A percentile compares a stretch with the other conserved stretches of the same genome.
Conservation (phyloP, 2,113 vertebrate species). For the Mormyrus lacerda region DNA sequence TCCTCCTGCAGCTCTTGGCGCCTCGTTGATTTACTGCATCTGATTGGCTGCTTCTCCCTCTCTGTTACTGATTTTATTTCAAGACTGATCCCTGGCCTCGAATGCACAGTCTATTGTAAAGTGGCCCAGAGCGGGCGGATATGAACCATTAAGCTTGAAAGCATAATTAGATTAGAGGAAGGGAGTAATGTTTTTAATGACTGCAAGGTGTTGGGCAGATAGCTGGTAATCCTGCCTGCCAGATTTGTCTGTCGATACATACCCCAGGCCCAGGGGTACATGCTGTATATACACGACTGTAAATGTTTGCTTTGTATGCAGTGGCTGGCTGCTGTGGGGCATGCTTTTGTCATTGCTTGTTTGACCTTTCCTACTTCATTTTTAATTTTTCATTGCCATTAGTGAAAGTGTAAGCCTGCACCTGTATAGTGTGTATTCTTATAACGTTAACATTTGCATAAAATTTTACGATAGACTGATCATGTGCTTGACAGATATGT, state of each 20-base stretch:
- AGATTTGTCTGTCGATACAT: slow-evolving; percentile 1
- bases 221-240: slow-evolving; percentile 4
- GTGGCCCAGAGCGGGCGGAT: slow-evolving; percentile 8
- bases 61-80: slow-evolving; percentile 4
- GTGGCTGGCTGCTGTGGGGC: background rate
- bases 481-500: background rate
- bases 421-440: background rate
- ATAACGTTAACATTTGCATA: background rate
- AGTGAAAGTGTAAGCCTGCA: background rate
- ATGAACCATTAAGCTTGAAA: slow-evolving; percentile 11
- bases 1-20: background rate
- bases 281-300: background rate
- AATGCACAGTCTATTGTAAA: background rate
- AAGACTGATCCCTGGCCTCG: background rate
- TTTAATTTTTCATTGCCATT: background rate
- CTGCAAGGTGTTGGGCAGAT: background rate
- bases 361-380: background rate
- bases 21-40: slow-evolving; percentile 11
- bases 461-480: background rate
- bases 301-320: background rate
- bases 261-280: background rate
- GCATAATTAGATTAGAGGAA: slow-evolving; percentile 21
- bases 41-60: slow-evolving; percentile 1
- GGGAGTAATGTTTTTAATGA: slow-evolving; percentile 19
- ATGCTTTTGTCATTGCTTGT: background rate